phyloP scores from a whole-genome alignment of 2,888 invertebrate genomes.

The Aethes cnicana region DNA sequence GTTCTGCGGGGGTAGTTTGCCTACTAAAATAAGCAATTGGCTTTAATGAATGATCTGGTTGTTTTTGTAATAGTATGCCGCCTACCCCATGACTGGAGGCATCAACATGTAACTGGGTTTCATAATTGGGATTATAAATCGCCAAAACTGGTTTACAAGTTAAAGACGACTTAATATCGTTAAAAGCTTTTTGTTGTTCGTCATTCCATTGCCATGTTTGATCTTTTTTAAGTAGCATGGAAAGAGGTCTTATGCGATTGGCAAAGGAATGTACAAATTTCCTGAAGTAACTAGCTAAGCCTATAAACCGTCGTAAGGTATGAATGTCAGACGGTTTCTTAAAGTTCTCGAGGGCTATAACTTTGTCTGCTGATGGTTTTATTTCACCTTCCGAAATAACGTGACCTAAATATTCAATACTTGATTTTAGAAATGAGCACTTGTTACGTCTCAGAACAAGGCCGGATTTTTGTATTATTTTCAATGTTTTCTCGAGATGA shows the following conservation, averaged over 20 bases:
- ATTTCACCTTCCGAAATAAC: not conserved
- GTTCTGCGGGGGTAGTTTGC: conserved; percentile 12
- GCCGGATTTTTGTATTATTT: not conserved
- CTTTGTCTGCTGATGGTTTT: not conserved
- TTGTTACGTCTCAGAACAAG: conserved; percentile 7
- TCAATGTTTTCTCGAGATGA: not conserved
- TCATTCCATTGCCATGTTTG: not conserved
- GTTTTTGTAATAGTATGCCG: conserved; percentile 4
- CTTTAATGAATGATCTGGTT: not conserved
- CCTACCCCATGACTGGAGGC: not conserved
- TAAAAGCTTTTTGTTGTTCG: not conserved
- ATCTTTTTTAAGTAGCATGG: not conserved
- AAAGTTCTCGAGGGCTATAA: not conserved
- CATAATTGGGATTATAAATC: conserved; percentile 4
- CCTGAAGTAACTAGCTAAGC: conserved; percentile 1
- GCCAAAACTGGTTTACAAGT: conserved; percentile 5
- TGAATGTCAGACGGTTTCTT: not conserved
- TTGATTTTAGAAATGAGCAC: conserved; percentile 4
- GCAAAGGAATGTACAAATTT: not conserved
- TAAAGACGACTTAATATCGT: conserved; percentile 2
- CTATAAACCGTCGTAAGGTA: conserved; percentile 1
- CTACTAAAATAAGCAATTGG: conserved; percentile 12
- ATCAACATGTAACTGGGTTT: conserved; percentile 12
- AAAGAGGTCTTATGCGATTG: not conserved
- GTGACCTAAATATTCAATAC: not conserved